Base-by-base conservation (phyloP, 64 coral and sea anemone genomes). In the Porites australiensis region DNA sequence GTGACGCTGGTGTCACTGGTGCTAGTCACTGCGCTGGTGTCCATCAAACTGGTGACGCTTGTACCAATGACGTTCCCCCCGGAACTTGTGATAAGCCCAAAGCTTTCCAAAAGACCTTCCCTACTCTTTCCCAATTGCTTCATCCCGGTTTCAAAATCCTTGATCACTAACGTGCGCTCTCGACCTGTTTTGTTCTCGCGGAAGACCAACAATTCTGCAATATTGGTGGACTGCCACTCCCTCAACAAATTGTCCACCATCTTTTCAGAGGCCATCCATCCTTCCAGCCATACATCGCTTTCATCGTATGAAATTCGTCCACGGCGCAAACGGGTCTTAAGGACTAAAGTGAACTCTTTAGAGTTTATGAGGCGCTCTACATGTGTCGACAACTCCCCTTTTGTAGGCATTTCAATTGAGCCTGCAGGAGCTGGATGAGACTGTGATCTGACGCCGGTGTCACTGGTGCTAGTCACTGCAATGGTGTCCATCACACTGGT, bases 131-230 rank as follows among this genome's bases (percentile, higher is more conserved):
- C 37, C 9, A 4, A 74, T 37, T 13, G 47, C 43, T 44, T 74
- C 20, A 43, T 9, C 3, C 48, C 13, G 12, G 44, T 48, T 74
- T 0, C 8, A 6, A 8, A 3, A 47, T 16, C 43, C 43, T 49
- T 15, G 8, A 13, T 45, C 15, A 50, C 13, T 0, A 83, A 6
- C 3, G 6, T 61, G 0, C 45, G 8, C 13, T 53, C 0, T 1
- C 20, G 0, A 20, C 61, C 44, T 4, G 15, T 21, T 66, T 4
- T 63, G 5, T 3, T 50, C 3, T 83, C 60, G n/a, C 18, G 44
- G 18, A n/a, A 83, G 46, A 83, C 45, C 43, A 4, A 14, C 61
- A 83, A 50, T 66, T 83, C n/a, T n/a, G n/a, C n/a, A n/a, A n/a
- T n/a, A 50, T 18, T 15, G 16, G n/a, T 16, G 8, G 62, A 13